Conservation (phyloP, 1,140 invertebrate genomes). For the Caenorhabditis brenneri region DNA sequence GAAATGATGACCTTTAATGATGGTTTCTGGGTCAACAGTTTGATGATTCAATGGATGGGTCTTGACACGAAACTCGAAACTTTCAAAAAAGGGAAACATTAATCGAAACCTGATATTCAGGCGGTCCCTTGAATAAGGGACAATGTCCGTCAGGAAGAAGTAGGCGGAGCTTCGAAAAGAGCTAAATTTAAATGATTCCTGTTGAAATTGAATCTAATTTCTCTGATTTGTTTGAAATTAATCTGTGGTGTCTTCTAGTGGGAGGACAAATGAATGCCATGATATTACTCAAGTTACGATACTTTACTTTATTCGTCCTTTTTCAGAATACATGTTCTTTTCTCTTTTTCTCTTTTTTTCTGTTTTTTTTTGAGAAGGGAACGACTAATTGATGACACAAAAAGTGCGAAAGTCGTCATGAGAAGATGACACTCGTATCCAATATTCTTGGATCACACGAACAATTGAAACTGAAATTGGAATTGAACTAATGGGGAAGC, state of each 20-base stretch:
- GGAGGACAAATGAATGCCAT: not conserved
- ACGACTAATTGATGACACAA: not conserved
- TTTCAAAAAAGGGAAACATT: not conserved
- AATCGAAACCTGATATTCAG: slow-evolving; percentile 32
- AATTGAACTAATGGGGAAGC: not conserved
- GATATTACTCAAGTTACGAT: not conserved
- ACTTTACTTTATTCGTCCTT: not conserved
- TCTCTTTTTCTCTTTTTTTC: not conserved
- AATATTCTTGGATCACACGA: not conserved
- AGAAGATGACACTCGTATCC: not conserved
- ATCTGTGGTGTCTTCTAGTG: not conserved
- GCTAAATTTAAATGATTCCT: slow-evolving; percentile 18
- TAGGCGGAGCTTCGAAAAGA: not conserved
- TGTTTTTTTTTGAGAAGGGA: not conserved
- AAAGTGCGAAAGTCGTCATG: not conserved
- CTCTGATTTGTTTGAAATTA: not conserved
- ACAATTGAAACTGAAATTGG: not conserved
- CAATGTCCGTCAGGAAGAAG: not conserved
- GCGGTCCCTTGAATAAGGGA: not conserved
- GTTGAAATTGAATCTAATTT: slow-evolving; percentile 1
- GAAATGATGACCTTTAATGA: not conserved
- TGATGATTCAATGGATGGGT: not conserved
- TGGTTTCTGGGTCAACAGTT: not conserved
- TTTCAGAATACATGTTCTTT: too few relatives aligned
- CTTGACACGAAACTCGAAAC: slow-evolving; percentile 31